Conservation (phyloP, 1,140 invertebrate genomes). For the Heliothis subflexa region DNA sequence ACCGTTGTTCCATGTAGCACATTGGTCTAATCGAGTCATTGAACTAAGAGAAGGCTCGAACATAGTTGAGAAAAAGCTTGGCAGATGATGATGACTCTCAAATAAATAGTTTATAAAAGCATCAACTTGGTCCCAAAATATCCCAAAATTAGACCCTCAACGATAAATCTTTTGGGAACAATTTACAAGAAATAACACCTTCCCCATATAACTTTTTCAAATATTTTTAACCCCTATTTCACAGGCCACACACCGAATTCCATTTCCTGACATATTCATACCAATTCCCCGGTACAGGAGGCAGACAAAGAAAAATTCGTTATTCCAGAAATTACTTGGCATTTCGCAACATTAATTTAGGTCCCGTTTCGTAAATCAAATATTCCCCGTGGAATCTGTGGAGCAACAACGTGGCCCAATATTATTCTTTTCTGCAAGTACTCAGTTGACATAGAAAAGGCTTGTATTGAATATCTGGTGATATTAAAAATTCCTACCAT, state of each 20-base stretch:
- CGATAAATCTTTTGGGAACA: neutral
- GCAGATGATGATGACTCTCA: no score
- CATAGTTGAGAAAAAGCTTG: no score
- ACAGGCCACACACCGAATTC: constrained; percentile 24
- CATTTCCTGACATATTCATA: constrained; percentile 33
- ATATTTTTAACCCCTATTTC: neutral
- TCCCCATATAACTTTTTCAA: constrained; percentile 21
- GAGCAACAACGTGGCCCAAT: constrained; percentile 63
- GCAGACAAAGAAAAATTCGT: constrained; percentile 51
- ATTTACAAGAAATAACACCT: neutral
- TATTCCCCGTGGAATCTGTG: constrained; percentile 36
- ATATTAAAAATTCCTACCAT: constrained; percentile 74
- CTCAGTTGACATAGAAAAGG: constrained; percentile 64
- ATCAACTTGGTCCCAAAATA: no score
- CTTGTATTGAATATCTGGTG: constrained; percentile 60
- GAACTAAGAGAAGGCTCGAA: no score
- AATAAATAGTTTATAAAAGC: no score
- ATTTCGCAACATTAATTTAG: constrained; percentile 68
- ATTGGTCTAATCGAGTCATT: no score
- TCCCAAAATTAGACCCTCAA: neutral
- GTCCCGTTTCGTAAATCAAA: constrained; percentile 71
- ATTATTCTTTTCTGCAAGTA: constrained; percentile 60
- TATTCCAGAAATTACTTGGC: constrained; percentile 54
- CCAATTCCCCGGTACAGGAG: constrained; percentile 1
- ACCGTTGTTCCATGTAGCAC: no score